phyloP scores from a whole-genome alignment of 1,140 invertebrate genomes.

The Drosophila albomicans region DNA sequence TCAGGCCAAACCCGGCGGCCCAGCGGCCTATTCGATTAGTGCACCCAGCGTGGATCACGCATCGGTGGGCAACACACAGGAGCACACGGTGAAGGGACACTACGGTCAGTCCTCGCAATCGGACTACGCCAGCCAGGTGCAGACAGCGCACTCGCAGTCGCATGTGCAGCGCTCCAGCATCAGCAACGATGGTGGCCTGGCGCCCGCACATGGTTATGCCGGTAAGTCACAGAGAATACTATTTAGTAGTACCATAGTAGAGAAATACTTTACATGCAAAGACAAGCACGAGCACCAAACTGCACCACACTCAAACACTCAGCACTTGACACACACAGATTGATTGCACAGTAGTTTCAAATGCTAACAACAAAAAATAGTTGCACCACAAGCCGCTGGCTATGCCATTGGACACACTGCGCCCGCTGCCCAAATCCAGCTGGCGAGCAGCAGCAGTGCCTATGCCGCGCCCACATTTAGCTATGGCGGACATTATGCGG shows the following conservation, averaged over 20 bases:
- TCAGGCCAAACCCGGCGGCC: conserved; percentile 84
- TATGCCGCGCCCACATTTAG: conserved; percentile 35
- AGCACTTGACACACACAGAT: conserved; percentile 29
- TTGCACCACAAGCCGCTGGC: conserved; percentile 67
- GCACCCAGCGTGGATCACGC: conserved; percentile 85
- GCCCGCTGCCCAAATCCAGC: conserved; percentile 59
- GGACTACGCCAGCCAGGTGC: conserved; percentile 86
- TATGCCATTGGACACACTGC: conserved; percentile 64
- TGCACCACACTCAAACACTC: conserved; percentile 14
- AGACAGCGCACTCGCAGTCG: conserved; percentile 86
- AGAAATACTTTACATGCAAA: too few species aligned
- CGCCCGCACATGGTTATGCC: conserved; percentile 67
- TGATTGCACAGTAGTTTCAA: conserved; percentile 51
- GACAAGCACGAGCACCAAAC: conserved; percentile 3
- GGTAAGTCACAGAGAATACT: conserved; percentile 39
- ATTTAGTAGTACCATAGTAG: too few species aligned
- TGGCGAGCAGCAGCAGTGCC: conserved; percentile 14
- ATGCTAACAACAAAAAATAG: conserved; percentile 54
- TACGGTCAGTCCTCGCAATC: conserved; percentile 86
- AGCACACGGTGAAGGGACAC: conserved; percentile 87
- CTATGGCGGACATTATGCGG: conserved; percentile 50
- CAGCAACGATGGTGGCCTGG: conserved; percentile 85
- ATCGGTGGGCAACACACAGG: conserved; percentile 86
- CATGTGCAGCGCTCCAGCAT: conserved; percentile 86
- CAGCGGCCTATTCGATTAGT: conserved; percentile 86